A percentile compares a stretch with the other conserved stretches of the same genome.
Evolutionary conservation across 2,888 invertebrate genomes (phyloP).

Genomic region (Lasioglossum calceatum): DNA sequence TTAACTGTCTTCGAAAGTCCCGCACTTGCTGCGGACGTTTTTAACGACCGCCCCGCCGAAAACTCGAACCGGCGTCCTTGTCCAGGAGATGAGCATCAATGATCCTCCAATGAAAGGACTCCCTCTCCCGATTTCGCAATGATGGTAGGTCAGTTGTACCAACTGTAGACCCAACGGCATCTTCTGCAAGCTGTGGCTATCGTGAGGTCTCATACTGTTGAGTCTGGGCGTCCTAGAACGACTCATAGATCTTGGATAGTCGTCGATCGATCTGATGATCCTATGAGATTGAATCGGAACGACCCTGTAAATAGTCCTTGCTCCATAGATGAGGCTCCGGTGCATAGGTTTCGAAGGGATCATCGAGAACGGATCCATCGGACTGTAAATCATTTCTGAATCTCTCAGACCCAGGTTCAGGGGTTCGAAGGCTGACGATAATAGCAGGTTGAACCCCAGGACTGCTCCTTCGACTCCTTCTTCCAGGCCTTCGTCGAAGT

Average conservation of each 20-base stretch:
- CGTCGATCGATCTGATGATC: not conserved
- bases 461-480: slow-evolving; percentile 90
- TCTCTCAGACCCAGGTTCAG: not conserved
- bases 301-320: not conserved
- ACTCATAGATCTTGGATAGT: not conserved
- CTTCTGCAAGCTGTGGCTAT: not conserved
- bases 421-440: slow-evolving; percentile 85
- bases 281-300: not conserved
- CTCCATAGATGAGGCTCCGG: not conserved
- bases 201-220: not conserved
- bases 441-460: slow-evolving; percentile 88
- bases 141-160: slow-evolving; percentile 83
- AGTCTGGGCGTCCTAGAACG: not conserved
- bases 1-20: slow-evolving; percentile 82
- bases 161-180: slow-evolving; percentile 84
- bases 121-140: slow-evolving; percentile 85
- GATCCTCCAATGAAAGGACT: slow-evolving; percentile 84
- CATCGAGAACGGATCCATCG: slow-evolving; percentile 17
- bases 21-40: slow-evolving; percentile 87
- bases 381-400: not conserved
- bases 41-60: slow-evolving; percentile 89
- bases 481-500: slow-evolving; percentile 87
- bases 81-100: slow-evolving; percentile 88
- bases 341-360: slow-evolving; percentile 22
- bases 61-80: slow-evolving; percentile 87